These are phyloP conservation scores for Zosterops borbonicus DNA, from an alignment of 2,113 vertebrate genomes.

Conservation along the genomic window DNA sequence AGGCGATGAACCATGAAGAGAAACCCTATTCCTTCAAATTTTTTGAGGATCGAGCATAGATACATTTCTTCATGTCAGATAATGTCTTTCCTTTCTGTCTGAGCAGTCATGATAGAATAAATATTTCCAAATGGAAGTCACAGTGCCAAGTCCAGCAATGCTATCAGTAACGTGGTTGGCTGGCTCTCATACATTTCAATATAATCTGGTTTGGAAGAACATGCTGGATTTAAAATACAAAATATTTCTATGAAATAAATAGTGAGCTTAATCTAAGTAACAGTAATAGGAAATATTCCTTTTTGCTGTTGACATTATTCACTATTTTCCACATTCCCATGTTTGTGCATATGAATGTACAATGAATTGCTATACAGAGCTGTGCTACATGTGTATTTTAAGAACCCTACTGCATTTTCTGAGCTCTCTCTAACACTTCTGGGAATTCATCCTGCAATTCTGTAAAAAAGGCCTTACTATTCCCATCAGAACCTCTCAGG, in stretches of 20 bases:
- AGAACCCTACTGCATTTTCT: background rate
- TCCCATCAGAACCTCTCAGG: slow-evolving; percentile 10
- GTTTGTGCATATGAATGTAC: background rate
- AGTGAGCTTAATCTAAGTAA: background rate
- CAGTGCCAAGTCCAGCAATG: background rate
- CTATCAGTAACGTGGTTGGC: background rate
- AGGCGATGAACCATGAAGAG: background rate
- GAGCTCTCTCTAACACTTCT: background rate
- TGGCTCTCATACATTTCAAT: background rate
- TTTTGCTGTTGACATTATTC: background rate
- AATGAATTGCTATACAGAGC: background rate
- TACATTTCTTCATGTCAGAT: slow-evolving; percentile 22
- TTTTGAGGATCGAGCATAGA: slow-evolving; percentile 38
- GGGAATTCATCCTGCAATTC: slow-evolving; percentile 42
- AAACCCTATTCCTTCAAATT: slow-evolving; percentile 36
- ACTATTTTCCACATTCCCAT: background rate
- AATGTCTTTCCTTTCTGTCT: background rate
- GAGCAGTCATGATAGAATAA: background rate
- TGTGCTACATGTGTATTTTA: background rate
- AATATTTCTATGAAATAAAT: background rate
- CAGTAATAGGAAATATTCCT: background rate
- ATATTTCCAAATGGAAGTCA: background rate
- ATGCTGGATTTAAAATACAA: background rate
- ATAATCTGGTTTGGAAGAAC: background rate
- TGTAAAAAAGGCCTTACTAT: slow-evolving; percentile 32